These are phyloP conservation scores for Caracal caracal DNA, from an alignment of 2,113 vertebrate genomes.

Conservation along the genomic window DNA sequence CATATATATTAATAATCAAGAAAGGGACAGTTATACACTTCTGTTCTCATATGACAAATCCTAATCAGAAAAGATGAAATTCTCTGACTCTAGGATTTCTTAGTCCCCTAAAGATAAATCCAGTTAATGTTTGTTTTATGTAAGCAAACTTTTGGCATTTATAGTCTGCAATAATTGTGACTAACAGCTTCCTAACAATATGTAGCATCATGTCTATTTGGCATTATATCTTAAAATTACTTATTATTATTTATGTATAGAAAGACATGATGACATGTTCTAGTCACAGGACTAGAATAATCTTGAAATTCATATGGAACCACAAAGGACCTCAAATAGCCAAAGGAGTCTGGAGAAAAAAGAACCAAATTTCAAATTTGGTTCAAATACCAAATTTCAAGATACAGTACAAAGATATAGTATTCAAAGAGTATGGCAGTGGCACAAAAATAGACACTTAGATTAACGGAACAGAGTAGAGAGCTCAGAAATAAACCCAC, in stretches of 20 bases:
- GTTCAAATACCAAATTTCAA: neutral
- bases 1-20: constrained; percentile 1
- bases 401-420: neutral
- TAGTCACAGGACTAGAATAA: neutral
- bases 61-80: neutral
- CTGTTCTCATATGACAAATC: neutral
- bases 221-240: neutral
- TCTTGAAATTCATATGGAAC: neutral
- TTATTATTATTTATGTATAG: neutral
- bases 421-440: neutral
- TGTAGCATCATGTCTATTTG: neutral
- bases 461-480: neutral
- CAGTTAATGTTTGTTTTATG: neutral
- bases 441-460: neutral
- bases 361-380: neutral
- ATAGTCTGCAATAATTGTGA: constrained; percentile 12
- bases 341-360: neutral
- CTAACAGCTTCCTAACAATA: constrained; percentile 13
- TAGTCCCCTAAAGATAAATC: neutral
- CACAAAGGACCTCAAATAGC: neutral
- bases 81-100: neutral
- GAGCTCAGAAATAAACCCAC: neutral
- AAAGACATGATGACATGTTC: neutral
- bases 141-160: neutral
- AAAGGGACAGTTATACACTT: constrained; percentile 27